A percentile compares a stretch with the other conserved stretches of the same genome.
Evolutionary conservation across 2,113 vertebrate genomes (phyloP).

Genomic region (Nibea coibor): DNA sequence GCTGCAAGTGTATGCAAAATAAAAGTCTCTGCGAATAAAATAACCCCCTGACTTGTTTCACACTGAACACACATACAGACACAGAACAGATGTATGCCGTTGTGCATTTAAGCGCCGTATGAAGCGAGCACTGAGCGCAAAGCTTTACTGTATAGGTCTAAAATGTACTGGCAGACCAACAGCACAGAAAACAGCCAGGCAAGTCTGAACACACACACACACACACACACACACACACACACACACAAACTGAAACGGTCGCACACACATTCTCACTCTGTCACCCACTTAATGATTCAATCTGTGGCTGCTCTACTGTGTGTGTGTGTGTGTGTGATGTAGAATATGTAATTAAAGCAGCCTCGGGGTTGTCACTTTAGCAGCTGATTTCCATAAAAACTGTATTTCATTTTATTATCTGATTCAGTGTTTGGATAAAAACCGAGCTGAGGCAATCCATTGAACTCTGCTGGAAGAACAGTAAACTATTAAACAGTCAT

Average conservation of each 20-base stretch:
- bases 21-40: not conserved
- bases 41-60: not conserved
- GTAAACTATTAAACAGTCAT: constrained; percentile 4
- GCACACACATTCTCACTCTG: constrained; percentile 30
- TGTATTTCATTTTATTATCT: constrained; percentile 6
- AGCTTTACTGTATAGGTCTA: not conserved
- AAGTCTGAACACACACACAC: constrained; percentile 1
- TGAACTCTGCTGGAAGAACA: not conserved
- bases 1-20: not conserved
- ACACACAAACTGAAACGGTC: not conserved
- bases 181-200: not conserved
- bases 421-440: constrained; percentile 1
- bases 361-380: constrained; percentile 31
- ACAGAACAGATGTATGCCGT: not conserved
- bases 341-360: constrained; percentile 38
- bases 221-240: constrained; percentile 1
- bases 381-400: constrained; percentile 22
- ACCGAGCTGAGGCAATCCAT: not conserved
- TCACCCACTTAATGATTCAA: constrained; percentile 56
- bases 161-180: constrained; percentile 12
- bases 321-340: constrained; percentile 4
- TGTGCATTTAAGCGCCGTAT: not conserved
- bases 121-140: not conserved
- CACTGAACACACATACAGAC: not conserved
- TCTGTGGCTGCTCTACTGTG: constrained; percentile 15